A percentile compares a stretch with the other conserved stretches of the same genome.
Evolutionary conservation across 2,113 vertebrate genomes (phyloP).

Genomic region (Xenopus borealis): DNA sequence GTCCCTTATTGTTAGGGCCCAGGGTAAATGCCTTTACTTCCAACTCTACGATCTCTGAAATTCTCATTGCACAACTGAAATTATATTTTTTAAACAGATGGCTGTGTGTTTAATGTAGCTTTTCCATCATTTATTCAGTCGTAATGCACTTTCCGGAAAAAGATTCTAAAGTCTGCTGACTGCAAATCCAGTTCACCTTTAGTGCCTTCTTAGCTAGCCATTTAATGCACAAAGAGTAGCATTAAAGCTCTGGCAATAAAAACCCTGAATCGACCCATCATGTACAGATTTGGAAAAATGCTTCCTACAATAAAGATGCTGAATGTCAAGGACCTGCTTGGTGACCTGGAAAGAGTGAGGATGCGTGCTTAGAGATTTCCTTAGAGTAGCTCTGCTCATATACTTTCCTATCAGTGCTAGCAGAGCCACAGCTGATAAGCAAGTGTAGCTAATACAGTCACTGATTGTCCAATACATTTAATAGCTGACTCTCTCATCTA

Average conservation of each 20-base stretch:
- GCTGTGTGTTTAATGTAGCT: neutral
- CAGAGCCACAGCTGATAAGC: slow-evolving; percentile 9
- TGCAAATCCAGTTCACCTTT: neutral
- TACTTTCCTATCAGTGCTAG: slow-evolving; percentile 17
- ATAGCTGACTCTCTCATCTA: too few relatives aligned
- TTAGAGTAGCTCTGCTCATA: slow-evolving; percentile 16
- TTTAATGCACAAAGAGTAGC: slow-evolving; percentile 17
- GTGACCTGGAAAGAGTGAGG: slow-evolving; percentile 23
- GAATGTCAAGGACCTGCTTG: slow-evolving; percentile 5
- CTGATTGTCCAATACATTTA: too few relatives aligned
- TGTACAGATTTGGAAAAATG: slow-evolving; percentile 18
- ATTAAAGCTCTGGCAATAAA: slow-evolving; percentile 35
- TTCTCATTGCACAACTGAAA: too few relatives aligned
- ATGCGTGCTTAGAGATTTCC: slow-evolving; percentile 29
- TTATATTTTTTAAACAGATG: too few relatives aligned
- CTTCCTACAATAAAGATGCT: slow-evolving; percentile 15
- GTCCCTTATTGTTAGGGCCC: too few relatives aligned
- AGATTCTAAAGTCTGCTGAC: too few relatives aligned
- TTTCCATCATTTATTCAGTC: neutral
- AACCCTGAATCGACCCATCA: slow-evolving; percentile 22
- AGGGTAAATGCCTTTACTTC: too few relatives aligned
- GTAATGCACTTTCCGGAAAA: neutral
- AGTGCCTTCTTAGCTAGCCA: slow-evolving; percentile 21
- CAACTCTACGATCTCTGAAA: too few relatives aligned
- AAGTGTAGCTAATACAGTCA: neutral